Conservation (phyloP, 30 jellyfish, hydroid and myxozoan species). For the Phacellophora camtschatica region DNA sequence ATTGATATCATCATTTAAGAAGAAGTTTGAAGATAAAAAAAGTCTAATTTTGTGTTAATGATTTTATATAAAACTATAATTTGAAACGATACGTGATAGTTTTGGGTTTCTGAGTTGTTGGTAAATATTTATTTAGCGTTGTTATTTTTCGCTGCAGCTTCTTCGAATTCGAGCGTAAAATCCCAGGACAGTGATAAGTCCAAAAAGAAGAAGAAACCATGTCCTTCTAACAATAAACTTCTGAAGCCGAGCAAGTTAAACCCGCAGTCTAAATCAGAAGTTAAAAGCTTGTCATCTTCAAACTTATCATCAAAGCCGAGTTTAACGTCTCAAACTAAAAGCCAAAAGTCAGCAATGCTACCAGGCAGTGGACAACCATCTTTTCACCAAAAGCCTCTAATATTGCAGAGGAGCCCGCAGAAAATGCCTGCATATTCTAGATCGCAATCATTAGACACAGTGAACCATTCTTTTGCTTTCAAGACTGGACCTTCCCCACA, state of each 20-base stretch:
- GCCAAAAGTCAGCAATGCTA: slow-evolving; percentile 30
- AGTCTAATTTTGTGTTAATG: no score
- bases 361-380: slow-evolving; percentile 25
- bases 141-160: slow-evolving; percentile 4
- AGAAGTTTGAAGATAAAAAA: no score
- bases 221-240: slow-evolving; percentile 29
- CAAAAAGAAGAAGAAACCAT: slow-evolving; percentile 74
- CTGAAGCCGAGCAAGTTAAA: slow-evolving; percentile 60
- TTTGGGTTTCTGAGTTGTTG: neutral
- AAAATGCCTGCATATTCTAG: neutral
- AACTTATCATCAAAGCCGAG: slow-evolving; percentile 4
- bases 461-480: neutral
- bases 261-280: slow-evolving; percentile 18
- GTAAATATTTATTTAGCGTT: neutral
- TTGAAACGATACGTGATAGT: neutral
- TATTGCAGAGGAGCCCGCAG: slow-evolving; percentile 83
- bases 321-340: slow-evolving; percentile 36
- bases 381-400: slow-evolving; percentile 75
- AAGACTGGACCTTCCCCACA: slow-evolving; percentile 1
- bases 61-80: no score
- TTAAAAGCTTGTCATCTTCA: slow-evolving; percentile 11
- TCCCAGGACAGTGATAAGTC: slow-evolving; percentile 57
- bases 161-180: slow-evolving; percentile 26
- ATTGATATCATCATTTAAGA: no score
- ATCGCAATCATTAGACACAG: slow-evolving; percentile 11